phyloP scores from a whole-genome alignment of 92 coral and sea anemone genomes.

The Porites rus region DNA sequence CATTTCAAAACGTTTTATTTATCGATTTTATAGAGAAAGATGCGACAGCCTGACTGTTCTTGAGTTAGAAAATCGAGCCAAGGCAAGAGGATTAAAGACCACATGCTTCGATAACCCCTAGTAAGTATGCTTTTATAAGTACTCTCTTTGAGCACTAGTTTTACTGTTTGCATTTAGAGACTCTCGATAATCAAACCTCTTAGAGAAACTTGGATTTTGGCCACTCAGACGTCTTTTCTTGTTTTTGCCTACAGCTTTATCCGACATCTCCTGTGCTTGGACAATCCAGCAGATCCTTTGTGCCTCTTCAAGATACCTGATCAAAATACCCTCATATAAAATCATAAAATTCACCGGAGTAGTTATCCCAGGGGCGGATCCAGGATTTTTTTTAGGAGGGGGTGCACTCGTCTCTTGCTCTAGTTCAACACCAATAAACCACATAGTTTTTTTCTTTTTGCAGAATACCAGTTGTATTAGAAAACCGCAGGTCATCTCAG shows the following conservation, averaged over 20 bases:
- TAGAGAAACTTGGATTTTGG: neutral
- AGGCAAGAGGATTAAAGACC: conserved; percentile 79
- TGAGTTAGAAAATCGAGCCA: conserved; percentile 82
- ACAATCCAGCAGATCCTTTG: conserved; percentile 85
- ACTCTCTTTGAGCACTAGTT: neutral
- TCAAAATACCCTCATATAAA: conserved; percentile 20
- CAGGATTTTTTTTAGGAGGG: too few relatives aligned
- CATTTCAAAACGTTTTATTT: too few relatives aligned
- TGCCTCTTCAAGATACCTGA: conserved; percentile 76
- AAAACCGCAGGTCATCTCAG: too few relatives aligned
- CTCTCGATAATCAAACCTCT: neutral
- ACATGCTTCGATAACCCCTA: conserved; percentile 93
- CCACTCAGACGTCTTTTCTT: neutral
- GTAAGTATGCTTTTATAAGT: conserved; percentile 57
- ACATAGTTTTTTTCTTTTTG: too few relatives aligned
- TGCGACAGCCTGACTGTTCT: conserved; percentile 83
- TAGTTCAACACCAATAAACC: too few relatives aligned
- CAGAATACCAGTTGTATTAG: too few relatives aligned
- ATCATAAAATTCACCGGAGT: too few relatives aligned
- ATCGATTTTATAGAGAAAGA: conserved; percentile 70
- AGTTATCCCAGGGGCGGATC: too few relatives aligned
- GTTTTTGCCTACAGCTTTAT: conserved; percentile 71
- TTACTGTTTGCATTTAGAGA: neutral
- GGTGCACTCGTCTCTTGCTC: too few relatives aligned
- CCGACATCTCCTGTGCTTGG: conserved; percentile 92